Evolutionary conservation across 2,888 invertebrate genomes (phyloP).

Genomic region (Drosophila borealis): DNA sequence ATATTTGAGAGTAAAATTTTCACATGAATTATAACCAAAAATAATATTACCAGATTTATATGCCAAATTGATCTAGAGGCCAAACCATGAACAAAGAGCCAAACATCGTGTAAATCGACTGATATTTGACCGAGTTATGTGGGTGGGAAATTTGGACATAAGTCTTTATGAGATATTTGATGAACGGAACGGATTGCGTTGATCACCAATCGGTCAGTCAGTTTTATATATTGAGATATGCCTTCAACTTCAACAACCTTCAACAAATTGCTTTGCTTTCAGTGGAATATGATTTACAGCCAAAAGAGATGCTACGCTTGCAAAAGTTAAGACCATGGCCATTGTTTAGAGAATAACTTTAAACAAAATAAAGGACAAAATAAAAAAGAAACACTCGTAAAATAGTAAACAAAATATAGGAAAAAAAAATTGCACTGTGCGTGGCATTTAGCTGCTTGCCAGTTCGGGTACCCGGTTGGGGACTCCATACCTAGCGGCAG

Average conservation of each 20-base stretch:
- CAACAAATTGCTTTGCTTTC: conserved; percentile 33
- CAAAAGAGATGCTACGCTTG: conserved; percentile 26
- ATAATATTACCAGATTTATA: no score
- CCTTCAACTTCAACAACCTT: no score
- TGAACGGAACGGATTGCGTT: no score
- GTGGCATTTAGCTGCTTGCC: conserved; percentile 14
- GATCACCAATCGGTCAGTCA: no score
- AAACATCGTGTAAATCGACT: no score
- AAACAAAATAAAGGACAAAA: conserved; percentile 4
- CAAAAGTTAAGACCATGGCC: conserved; percentile 36
- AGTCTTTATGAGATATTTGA: no score
- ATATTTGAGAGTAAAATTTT: no score
- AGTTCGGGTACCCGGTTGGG: conserved; percentile 9
- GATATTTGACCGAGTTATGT: no score
- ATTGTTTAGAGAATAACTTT: conserved; percentile 59
- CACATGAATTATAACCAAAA: no score
- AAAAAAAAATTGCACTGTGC: conserved; percentile 39
- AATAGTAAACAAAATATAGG: conserved; percentile 39
- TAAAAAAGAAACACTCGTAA: conserved; percentile 16
- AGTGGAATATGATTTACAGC: conserved; percentile 55
- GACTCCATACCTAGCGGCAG: conserved; percentile 20
- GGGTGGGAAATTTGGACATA: no score
- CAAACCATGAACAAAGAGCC: no score
- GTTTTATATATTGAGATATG: not conserved
- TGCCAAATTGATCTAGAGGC: no score